These are phyloP conservation scores for Luperina testacea DNA, from an alignment of 2,888 invertebrate genomes.

Conservation along the genomic window DNA sequence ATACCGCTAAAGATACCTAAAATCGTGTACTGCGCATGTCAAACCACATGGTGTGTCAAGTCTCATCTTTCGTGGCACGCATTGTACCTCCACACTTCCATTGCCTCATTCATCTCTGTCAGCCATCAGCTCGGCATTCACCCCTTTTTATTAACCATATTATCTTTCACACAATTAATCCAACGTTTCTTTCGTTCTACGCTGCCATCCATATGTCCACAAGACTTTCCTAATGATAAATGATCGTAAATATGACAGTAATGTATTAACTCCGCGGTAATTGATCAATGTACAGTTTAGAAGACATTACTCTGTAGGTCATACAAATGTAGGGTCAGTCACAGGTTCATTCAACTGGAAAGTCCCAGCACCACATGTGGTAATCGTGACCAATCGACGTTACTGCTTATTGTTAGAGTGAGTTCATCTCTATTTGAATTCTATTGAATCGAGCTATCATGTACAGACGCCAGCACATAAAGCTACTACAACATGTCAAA, in stretches of 20 bases:
- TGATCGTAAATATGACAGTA: background rate
- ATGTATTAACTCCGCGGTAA: background rate
- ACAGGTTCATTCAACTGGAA: conserved; percentile 32
- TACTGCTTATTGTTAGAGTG: background rate
- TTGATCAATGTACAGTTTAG: conserved; percentile 21
- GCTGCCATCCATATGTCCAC: background rate
- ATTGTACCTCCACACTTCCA: no score
- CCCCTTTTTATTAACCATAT: background rate
- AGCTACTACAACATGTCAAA: no score
- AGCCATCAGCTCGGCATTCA: background rate
- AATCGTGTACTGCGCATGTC: no score
- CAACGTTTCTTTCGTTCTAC: background rate
- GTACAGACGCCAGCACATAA: background rate
- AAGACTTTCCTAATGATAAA: background rate
- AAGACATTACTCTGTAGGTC: conserved; percentile 17
- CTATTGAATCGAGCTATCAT: background rate
- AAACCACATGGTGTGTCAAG: no score
- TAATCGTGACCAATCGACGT: background rate
- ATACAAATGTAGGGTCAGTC: conserved; percentile 17
- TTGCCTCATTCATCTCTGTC: background rate
- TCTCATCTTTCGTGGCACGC: no score
- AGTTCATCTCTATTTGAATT: background rate
- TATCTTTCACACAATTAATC: background rate
- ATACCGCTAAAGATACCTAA: no score
- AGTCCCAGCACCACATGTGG: conserved; percentile 33